A percentile compares a stretch with the other conserved stretches of the same genome.
Conservation (phyloP, 2,888 invertebrate genomes). For the Helobdella robusta region DNA sequence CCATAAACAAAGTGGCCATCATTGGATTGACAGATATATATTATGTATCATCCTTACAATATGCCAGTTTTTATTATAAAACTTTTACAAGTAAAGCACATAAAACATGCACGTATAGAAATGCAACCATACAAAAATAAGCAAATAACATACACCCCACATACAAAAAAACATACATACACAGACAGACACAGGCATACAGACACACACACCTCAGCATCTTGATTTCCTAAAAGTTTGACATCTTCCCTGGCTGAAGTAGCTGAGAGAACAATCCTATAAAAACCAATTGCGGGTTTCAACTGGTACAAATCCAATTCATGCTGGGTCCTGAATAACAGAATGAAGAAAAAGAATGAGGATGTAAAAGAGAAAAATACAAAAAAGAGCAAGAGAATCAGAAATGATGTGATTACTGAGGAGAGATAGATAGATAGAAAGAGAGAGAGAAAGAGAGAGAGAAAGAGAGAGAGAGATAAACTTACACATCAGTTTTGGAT, state of each 20-base stretch:
- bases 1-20: no score
- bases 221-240: slow-evolving; percentile 54
- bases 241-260: slow-evolving; percentile 58
- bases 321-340: slow-evolving; percentile 55
- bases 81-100: no score
- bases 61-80: no score
- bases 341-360: background rate
- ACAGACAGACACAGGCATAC: background rate
- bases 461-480: background rate
- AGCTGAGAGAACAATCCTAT: slow-evolving; percentile 68
- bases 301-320: slow-evolving; percentile 66
- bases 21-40: no score
- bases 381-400: background rate
- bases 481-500: slow-evolving; percentile 41
- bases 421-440: no score
- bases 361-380: background rate
- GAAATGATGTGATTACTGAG: background rate
- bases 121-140: no score
- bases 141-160: no score
- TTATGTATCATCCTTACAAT: no score
- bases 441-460: background rate
- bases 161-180: no score
- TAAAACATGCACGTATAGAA: no score
- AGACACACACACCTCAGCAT: slow-evolving; percentile 46
- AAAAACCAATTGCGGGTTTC: slow-evolving; percentile 73